phyloP scores from a whole-genome alignment of 2,797 vertebrate species.

The Eleutherodactylus coqui region DNA sequence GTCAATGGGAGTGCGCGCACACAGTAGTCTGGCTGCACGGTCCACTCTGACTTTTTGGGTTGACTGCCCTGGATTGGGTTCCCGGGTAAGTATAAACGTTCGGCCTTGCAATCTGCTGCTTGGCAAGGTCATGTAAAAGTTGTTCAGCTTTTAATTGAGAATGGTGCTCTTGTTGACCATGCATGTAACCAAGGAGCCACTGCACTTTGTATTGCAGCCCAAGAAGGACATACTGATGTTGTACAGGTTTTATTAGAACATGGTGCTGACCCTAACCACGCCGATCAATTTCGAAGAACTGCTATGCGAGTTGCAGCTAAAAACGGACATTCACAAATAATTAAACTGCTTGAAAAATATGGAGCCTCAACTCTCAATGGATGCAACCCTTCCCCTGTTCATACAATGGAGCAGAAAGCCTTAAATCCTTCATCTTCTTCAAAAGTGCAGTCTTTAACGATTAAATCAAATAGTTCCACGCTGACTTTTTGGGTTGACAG shows the following conservation, averaged over 20 bases:
- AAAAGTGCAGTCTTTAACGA: constrained; percentile 92
- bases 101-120: constrained; percentile 93
- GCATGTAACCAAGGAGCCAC: constrained; percentile 98
- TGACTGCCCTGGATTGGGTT: too few species aligned
- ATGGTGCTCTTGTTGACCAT: constrained; percentile 89
- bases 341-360: constrained; percentile 94
- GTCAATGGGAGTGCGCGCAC: too few species aligned
- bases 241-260: constrained; percentile 93
- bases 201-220: constrained; percentile 96
- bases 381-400: constrained; percentile 91
- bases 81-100: too few species aligned
- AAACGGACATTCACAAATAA: constrained; percentile 91
- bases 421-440: constrained; percentile 82
- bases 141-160: constrained; percentile 92
- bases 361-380: constrained; percentile 90
- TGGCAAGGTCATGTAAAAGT: constrained; percentile 96
- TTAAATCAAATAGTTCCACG: constrained; percentile 97
- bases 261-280: constrained; percentile 93
- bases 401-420: constrained; percentile 93
- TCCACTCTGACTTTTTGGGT: too few species aligned
- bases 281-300: constrained; percentile 96
- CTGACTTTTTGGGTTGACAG: too few species aligned
- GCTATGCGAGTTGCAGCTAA: constrained; percentile 98
- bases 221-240: constrained; percentile 95
- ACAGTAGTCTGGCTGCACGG: too few species aligned